Percentiles rank a stretch among this genome's conserved stretches.
Evolutionary conservation across 2,888 invertebrate genomes (phyloP).

Genomic region (Lithosia quadra): DNA sequence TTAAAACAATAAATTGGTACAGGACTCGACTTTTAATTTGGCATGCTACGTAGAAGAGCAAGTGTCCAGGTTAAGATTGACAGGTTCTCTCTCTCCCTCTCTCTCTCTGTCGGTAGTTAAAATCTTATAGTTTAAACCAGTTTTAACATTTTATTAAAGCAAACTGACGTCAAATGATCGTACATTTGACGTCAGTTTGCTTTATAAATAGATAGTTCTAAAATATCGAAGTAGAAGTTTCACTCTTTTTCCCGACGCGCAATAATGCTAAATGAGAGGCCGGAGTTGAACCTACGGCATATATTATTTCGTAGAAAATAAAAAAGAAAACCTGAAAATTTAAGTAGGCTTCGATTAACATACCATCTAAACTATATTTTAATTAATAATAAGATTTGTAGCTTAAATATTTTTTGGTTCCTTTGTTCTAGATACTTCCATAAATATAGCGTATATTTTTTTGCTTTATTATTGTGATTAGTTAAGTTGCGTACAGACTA

Average conservation of each 20-base stretch:
- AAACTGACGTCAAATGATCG: no score
- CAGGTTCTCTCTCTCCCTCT: no score
- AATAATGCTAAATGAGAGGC: no score
- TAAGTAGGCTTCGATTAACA: slow-evolving; percentile 4
- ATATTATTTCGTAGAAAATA: not conserved
- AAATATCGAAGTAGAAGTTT: no score
- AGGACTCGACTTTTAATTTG: not conserved
- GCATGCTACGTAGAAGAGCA: not conserved
- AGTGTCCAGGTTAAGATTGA: no score
- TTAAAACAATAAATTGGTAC: not conserved
- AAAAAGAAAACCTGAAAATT: not conserved
- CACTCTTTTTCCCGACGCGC: no score
- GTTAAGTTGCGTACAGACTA: not conserved
- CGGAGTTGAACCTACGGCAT: not conserved
- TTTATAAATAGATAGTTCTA: no score
- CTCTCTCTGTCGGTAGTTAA: no score
- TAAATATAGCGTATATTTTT: not conserved
- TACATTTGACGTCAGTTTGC: no score
- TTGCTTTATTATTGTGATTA: not conserved
- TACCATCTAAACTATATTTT: slow-evolving; percentile 4
- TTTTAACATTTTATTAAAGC: no score
- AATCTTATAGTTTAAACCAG: no score
- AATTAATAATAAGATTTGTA: slow-evolving; percentile 14
- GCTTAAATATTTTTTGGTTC: slow-evolving; percentile 23
- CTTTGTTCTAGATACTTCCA: not conserved